Base-by-base conservation (phyloP, 2,797 vertebrate genomes). In the Erpetoichthys calabaricus region DNA sequence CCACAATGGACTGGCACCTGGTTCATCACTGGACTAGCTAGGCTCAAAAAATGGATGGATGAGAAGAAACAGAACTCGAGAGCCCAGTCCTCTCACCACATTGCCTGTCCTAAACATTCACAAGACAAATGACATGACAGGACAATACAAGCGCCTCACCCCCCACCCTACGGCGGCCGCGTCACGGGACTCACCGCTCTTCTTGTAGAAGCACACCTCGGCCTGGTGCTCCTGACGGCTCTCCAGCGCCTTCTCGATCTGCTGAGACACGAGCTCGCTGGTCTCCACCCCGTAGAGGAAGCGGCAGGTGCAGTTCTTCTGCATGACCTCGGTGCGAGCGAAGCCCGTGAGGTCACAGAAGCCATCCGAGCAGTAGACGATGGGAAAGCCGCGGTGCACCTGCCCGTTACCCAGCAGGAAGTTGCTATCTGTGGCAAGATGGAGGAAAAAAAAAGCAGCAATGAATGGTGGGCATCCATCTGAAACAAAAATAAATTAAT, bases 291-390 rank as follows among this genome's bases (percentile, higher is more conserved):
- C 94, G 0, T 88, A 88, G 51, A 98, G 91, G 70, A 98, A 97
- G 56, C 77, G 80, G 71, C 92, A 97, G 58, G 82, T 88, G 54
- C 92, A 94, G 3, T 87, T 91, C 74, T 92, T 94, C 85, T 94
- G 93, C 94, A 98, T 98, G 74, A 95, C 90, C 70, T 98, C 92
- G 0, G 86, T 94, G 60, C 92, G 86, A 44, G 77, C 72, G 3
- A 91, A 96, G 63, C 92, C 88, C 0, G 92, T 95, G 72, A 97
- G 86, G 65, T 96, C 91, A 1, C 94, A 97, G 69, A 98, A 97
- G 44, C 94, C 94, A 3, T 98, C 94, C 0, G 94, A 98, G 75
- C 92, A 98, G 81, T 97, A 98, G 45, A 98, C 92, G 0, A 97
- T 88, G 61, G 91, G 92, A 77, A 90, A 91, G 49, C 91, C 91